Conservation (phyloP, 2,113 vertebrate genomes). For the Scytalopus superciliaris region DNA sequence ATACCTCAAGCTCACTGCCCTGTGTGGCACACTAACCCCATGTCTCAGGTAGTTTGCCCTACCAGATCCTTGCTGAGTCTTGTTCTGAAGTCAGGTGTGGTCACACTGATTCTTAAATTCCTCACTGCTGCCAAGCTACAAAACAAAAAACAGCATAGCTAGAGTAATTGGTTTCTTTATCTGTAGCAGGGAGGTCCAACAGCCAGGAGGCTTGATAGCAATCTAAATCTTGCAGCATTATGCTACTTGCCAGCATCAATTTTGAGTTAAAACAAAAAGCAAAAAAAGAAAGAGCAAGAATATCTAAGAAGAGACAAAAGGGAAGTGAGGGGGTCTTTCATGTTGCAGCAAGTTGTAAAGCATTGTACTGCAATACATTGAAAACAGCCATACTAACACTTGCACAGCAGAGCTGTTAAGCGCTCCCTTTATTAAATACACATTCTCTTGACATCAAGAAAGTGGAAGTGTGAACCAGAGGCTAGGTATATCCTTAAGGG, state of each 20-base stretch:
- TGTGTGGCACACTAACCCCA: accelerated
- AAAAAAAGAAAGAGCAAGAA: background rate
- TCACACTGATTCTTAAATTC: background rate
- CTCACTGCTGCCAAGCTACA: background rate
- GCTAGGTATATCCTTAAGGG: background rate
- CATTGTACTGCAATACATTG: background rate
- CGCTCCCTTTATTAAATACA: background rate
- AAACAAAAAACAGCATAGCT: background rate
- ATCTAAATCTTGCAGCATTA: background rate
- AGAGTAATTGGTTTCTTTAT: background rate
- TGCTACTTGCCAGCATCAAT: background rate
- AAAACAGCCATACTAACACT: background rate
- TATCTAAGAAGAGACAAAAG: background rate
- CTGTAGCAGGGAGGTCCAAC: background rate
- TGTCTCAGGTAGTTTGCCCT: background rate
- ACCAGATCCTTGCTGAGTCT: background rate
- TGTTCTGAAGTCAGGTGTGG: background rate
- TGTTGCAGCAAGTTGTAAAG: background rate
- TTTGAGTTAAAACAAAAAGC: background rate
- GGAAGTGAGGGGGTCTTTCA: background rate
- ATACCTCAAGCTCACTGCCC: background rate
- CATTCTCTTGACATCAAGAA: background rate
- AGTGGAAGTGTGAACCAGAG: background rate
- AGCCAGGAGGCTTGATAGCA: background rate
- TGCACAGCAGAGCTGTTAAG: background rate